Evolutionary conservation across 2,113 vertebrate species (phyloP).

Genomic region (Xenopus tropicalis): UCB_Xtro_10.0 CM004448.2:33926001-33926500

Average conservation of each 20-base stretch:
- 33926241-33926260: conserved; percentile 88
- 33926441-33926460: conserved; percentile 26
- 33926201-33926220: conserved; percentile 92
- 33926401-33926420: conserved; percentile 55
- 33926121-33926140: conserved; percentile 88
- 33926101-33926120: conserved; percentile 89
- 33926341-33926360: conserved; percentile 88
- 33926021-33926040: conserved; percentile 83
- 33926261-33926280: conserved; percentile 95
- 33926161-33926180: conserved; percentile 96
- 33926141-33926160: conserved; percentile 82
- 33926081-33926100: conserved; percentile 77
- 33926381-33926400: conserved; percentile 56
- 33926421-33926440: conserved; percentile 52
- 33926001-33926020: no score
- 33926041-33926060: conserved; percentile 88
- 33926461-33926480: conserved; percentile 16
- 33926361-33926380: conserved; percentile 98
- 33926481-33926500: conserved; percentile 26
- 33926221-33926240: conserved; percentile 67
- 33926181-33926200: conserved; percentile 90
- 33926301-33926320: conserved; percentile 91
- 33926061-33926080: conserved; percentile 87
- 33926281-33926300: conserved; percentile 97
- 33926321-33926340: conserved; percentile 77